Percentiles rank a stretch among this genome's conserved stretches.
Evolutionary conservation across 2,113 vertebrate species (phyloP).

Genomic region (Ranitomeya variabilis): DNA sequence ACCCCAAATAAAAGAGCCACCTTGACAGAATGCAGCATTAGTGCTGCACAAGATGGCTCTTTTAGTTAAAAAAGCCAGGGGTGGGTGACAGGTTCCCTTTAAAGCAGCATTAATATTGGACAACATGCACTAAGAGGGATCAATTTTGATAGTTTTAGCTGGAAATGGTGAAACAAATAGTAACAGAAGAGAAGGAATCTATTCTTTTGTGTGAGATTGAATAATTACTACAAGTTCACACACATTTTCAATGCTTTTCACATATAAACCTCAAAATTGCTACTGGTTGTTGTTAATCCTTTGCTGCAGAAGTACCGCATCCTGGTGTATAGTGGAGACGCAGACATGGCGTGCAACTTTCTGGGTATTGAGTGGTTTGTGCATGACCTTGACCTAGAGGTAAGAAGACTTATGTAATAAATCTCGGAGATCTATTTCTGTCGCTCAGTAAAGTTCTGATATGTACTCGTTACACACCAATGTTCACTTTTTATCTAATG

Average conservation of each 20-base stretch:
- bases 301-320: slow-evolving; percentile 33
- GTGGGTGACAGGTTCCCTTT: no score
- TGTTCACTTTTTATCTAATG: neutral
- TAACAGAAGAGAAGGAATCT: neutral
- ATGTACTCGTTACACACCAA: neutral
- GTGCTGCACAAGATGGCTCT: no score
- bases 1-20: no score
- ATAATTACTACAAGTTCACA: neutral
- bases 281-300: neutral
- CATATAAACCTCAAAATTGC: neutral
- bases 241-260: neutral
- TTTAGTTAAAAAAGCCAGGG: no score
- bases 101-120: neutral
- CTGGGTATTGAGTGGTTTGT: slow-evolving; percentile 58
- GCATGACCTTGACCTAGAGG: slow-evolving; percentile 44
- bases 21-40: no score
- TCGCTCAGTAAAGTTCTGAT: neutral
- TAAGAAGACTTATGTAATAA: neutral
- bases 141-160: neutral
- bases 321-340: slow-evolving; percentile 57
- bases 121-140: neutral
- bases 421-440: neutral
- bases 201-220: neutral
- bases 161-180: neutral
- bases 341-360: slow-evolving; percentile 61